phyloP scores from a whole-genome alignment of 2,888 invertebrate species.

The Caenorhabditis sp. region DNA sequence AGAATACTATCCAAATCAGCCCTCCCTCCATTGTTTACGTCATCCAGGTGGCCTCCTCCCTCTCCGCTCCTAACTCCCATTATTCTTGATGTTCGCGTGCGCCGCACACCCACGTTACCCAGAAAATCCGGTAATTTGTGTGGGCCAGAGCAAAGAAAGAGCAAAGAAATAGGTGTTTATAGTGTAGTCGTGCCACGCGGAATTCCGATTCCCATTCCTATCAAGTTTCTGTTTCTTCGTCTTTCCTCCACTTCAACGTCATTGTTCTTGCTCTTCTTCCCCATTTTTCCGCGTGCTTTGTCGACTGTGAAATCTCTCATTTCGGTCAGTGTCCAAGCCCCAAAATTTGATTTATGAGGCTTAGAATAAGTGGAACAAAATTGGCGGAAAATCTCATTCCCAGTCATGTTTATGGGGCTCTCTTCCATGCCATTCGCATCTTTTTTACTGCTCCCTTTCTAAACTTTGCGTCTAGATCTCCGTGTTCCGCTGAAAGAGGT shows the following conservation, averaged over 20 bases:
- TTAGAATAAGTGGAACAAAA: conserved; percentile 2
- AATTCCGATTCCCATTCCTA: conserved; percentile 50
- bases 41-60: background rate
- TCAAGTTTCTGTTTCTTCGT: conserved; percentile 44
- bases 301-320: conserved; percentile 50
- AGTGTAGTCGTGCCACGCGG: background rate
- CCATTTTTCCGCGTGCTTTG: conserved; percentile 19
- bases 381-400: conserved; percentile 1
- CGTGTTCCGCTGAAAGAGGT: background rate
- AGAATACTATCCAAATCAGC: background rate
- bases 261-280: conserved; percentile 29
- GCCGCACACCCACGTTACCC: conserved; percentile 4
- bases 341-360: conserved; percentile 43
- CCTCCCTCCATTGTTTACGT: conserved; percentile 9
- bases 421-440: background rate
- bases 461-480: background rate
- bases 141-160: too few relatives aligned
- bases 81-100: conserved; percentile 3
- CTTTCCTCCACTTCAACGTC: conserved; percentile 23
- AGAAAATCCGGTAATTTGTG: background rate
- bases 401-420: background rate
- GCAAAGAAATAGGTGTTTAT: conserved; percentile 18
- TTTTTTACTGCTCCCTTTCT: background rate
- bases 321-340: background rate
- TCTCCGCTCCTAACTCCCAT: background rate